Percentiles rank a stretch among this genome's conserved stretches.
Evolutionary conservation across 2,113 vertebrate species (phyloP).

Genomic region (Callipepla squamata): DNA sequence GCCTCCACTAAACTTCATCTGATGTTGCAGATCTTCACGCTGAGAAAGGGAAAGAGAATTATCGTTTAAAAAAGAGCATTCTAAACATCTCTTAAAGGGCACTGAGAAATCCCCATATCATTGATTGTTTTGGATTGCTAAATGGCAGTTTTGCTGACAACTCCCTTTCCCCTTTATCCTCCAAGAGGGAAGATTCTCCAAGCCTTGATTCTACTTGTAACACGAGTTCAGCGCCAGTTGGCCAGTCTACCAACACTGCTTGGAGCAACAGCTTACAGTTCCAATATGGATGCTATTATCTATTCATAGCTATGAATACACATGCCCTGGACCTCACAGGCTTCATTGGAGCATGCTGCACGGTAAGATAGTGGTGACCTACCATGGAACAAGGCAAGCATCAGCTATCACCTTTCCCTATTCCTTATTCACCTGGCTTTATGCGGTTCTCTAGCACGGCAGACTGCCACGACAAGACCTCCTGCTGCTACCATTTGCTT

Average conservation of each 20-base stretch:
- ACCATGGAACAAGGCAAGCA: not conserved
- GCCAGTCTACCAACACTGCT: fast-evolving
- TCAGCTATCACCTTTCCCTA: not conserved
- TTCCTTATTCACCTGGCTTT: fast-evolving
- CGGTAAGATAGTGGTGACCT: not conserved
- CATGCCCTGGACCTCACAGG: fast-evolving
- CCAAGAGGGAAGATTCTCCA: not conserved
- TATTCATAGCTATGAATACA: fast-evolving
- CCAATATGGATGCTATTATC: fast-evolving
- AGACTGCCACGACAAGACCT: not conserved
- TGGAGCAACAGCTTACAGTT: not conserved
- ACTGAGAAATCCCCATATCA: not conserved
- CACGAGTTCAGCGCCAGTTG: fast-evolving
- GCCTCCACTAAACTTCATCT: not conserved
- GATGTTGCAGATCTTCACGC: not conserved
- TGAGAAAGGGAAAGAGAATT: not conserved
- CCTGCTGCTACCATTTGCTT: fast-evolving
- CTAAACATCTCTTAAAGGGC: not conserved
- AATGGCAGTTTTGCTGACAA: not conserved
- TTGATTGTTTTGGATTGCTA: not conserved
- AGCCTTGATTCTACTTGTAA: not conserved
- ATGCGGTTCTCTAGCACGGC: fast-evolving
- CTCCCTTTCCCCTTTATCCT: not conserved
- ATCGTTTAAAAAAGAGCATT: not conserved
- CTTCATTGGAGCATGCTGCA: not conserved